These are phyloP conservation scores for Drosophila rhopaloa DNA, from an alignment of 1,140 invertebrate genomes.

Conservation along the genomic window DNA sequence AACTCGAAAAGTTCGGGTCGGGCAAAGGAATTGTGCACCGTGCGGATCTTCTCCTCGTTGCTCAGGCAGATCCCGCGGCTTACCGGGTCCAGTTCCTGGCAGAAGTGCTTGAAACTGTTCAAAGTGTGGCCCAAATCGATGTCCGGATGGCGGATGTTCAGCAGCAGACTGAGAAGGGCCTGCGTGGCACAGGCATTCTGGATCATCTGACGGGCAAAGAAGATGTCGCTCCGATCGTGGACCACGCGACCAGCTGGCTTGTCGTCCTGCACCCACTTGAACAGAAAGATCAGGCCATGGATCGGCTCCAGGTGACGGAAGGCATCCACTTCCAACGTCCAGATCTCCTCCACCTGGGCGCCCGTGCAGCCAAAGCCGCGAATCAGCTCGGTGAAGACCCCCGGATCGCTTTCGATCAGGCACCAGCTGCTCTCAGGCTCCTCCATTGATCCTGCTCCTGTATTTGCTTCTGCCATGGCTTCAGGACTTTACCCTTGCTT, in stretches of 20 bases:
- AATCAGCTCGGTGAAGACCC: conserved; percentile 99
- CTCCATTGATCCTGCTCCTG: background rate
- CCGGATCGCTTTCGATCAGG: conserved; percentile 99
- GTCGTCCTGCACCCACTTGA: conserved; percentile 97
- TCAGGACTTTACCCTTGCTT: no score
- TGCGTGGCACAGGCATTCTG: conserved; percentile 99
- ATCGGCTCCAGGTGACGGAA: conserved; percentile 97
- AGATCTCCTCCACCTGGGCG: conserved; percentile 98
- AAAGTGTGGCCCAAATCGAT: conserved; percentile 94
- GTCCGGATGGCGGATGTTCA: conserved; percentile 96
- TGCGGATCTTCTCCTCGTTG: conserved; percentile 96
- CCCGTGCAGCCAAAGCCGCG: conserved; percentile 97
- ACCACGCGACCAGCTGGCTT: conserved; percentile 93
- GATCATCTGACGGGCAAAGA: conserved; percentile 99
- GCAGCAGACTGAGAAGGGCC: conserved; percentile 96
- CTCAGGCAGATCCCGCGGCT: conserved; percentile 97
- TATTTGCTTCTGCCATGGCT: conserved; percentile 3
- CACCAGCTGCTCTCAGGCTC: conserved; percentile 94
- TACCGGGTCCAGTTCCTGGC: conserved; percentile 96
- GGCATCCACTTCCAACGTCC: conserved; percentile 94
- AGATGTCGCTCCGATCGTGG: conserved; percentile 91
- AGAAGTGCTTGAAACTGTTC: conserved; percentile 96
- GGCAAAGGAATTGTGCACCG: conserved; percentile 99
- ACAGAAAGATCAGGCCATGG: conserved; percentile 99
- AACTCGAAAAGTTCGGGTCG: conserved; percentile 98